Evolutionary conservation across 2,797 vertebrate genomes (phyloP).

Genomic region (Bovichtus diacanthus): DNA sequence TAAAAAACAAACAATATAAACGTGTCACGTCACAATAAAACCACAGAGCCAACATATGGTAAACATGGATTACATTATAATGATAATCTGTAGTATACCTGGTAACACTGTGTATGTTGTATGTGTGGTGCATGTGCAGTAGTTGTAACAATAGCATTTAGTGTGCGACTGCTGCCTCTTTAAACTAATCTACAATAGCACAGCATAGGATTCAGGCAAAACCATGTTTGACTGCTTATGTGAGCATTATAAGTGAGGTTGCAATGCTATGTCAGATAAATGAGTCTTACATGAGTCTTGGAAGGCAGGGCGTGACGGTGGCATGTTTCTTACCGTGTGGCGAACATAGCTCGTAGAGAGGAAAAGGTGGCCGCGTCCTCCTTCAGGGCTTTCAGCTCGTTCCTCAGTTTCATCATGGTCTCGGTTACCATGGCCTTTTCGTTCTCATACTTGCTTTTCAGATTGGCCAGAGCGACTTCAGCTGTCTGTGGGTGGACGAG

Average conservation of each 20-base stretch:
- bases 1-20: conserved; percentile 46
- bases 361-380: conserved; percentile 97
- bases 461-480: conserved; percentile 94
- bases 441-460: conserved; percentile 98
- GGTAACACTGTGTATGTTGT: too few species aligned
- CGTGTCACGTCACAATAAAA: conserved; percentile 32
- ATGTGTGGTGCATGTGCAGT: too few species aligned
- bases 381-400: conserved; percentile 95
- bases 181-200: not conserved
- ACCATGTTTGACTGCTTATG: not conserved
- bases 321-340: conserved; percentile 87
- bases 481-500: conserved; percentile 86
- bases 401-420: conserved; percentile 97
- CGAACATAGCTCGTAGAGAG: conserved; percentile 95
- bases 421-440: conserved; percentile 97
- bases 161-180: conserved; percentile 12
- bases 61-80: conserved; percentile 42
- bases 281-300: not conserved
- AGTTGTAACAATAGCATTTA: conserved; percentile 9
- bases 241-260: not conserved
- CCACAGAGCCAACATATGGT: conserved; percentile 38
- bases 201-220: not conserved
- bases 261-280: not conserved
- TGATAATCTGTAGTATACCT: conserved; percentile 45
- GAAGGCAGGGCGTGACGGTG: not conserved